Base-by-base conservation (phyloP, 2,113 vertebrate species). In the Kryptolebias marmoratus region DNA sequence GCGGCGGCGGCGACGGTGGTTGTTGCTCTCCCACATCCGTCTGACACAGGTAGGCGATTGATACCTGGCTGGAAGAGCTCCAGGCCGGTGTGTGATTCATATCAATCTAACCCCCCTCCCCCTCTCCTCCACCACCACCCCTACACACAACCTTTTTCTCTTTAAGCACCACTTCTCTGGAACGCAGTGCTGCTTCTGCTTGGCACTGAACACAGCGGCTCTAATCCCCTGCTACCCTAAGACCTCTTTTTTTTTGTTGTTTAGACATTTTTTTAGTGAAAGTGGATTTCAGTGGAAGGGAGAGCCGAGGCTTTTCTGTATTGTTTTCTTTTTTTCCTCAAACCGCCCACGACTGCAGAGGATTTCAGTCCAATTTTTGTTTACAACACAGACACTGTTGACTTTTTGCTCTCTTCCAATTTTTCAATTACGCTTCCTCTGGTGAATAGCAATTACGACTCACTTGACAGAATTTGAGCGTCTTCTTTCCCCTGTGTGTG, bases 41-140 rank as follows among this genome's bases (percentile, higher is more conserved):
- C 76, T 88, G 79, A 84, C 84, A 84, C 79, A 88, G 90, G 86
- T 87, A 90, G 90, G 86, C 77, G 75, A 81, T 82, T 81, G 65
- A 80, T 81, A 75, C 56, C 62, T 31, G 22, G 66, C 87, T 88
- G 88, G 83, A 82, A 42, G 42, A 69, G 77, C 75, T 88, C 84
- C 84, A 22, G 89, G 83, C 68, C 72, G 68, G 55, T 87, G 80
- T 6, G 57, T 86, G 88, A 90, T 75, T 90, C 88, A 90, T 83
- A 87, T 88, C 83, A 83, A 76, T 85, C 83, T 83, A 79, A 67
- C 82, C 70, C 74, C 84, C 77, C 81, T 75, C 84, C 55, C 73
- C 80, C 68, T 72, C 68, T 79, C 61, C 65, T 56, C 67, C 72
- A 73, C 73, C 80, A 68, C 73, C 68, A 77, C 61, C 65, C 59